Conservation (phyloP, 2,797 vertebrate species). For the Cyclura pinguis region DNA sequence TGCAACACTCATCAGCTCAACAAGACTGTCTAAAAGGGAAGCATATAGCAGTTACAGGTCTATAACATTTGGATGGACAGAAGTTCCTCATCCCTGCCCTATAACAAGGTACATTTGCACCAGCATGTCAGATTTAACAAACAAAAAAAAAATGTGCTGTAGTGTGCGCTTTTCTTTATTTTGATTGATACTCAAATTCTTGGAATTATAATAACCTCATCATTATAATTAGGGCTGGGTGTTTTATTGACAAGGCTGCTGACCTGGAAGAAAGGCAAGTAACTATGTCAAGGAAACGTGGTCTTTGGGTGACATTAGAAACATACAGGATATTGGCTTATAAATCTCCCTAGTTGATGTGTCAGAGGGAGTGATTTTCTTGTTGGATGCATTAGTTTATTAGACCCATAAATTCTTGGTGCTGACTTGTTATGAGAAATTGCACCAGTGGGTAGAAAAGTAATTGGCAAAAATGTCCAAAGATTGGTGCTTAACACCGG, state of each 20-base stretch:
- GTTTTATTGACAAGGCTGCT: constrained; percentile 13
- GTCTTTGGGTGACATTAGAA: constrained; percentile 26
- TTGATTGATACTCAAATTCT: constrained; percentile 19
- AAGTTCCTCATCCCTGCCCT: neutral
- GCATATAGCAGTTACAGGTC: neutral
- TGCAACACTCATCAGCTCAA: neutral
- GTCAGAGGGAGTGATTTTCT: constrained; percentile 45
- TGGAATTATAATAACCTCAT: constrained; percentile 23
- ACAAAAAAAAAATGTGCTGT: neutral
- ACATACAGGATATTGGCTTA: constrained; percentile 53
- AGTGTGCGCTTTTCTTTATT: neutral
- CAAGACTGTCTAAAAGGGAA: neutral
- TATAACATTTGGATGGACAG: neutral
- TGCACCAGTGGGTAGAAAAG: constrained; percentile 19
- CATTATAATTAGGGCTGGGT: constrained; percentile 22
- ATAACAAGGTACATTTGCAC: neutral
- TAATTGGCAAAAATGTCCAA: constrained; percentile 36
- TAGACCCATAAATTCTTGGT: constrained; percentile 48
- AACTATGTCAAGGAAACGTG: constrained; percentile 12
- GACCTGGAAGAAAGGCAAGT: constrained; percentile 13
- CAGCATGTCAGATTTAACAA: neutral
- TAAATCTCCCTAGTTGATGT: constrained; percentile 61
- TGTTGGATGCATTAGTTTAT: constrained; percentile 45
- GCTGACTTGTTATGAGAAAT: constrained; percentile 30
- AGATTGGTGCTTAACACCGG: neutral